These are phyloP conservation scores for Trichosurus vulpecula DNA, from an alignment of 2,797 vertebrate genomes.

Conservation along the genomic window DNA sequence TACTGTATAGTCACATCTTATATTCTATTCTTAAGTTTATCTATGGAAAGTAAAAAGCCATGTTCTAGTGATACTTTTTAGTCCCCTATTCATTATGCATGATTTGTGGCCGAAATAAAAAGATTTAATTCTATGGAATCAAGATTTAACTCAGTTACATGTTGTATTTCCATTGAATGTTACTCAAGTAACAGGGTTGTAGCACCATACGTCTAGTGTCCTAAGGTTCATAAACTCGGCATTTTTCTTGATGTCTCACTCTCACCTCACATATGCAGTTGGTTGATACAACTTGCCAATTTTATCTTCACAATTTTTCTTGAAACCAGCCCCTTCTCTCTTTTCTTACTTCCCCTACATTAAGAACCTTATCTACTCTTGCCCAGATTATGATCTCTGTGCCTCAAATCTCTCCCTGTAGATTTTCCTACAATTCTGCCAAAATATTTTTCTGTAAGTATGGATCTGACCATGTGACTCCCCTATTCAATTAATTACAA, in stretches of 20 bases:
- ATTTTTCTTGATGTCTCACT: background rate
- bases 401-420: no score
- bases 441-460: no score
- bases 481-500: background rate
- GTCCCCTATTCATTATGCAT: background rate
- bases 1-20: background rate
- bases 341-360: background rate
- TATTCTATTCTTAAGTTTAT: background rate
- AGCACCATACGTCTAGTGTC: background rate
- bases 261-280: background rate
- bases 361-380: no score
- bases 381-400: no score
- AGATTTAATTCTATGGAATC: background rate
- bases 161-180: background rate
- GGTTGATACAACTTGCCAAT: background rate
- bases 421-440: no score
- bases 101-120: background rate
- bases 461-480: no score
- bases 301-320: background rate
- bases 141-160: background rate
- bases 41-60: no score
- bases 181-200: background rate
- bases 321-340: no score
- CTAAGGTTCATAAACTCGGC: background rate
- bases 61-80: no score